Base-by-base conservation (phyloP, 2,113 vertebrate species). In the Scopus umbretta region DNA sequence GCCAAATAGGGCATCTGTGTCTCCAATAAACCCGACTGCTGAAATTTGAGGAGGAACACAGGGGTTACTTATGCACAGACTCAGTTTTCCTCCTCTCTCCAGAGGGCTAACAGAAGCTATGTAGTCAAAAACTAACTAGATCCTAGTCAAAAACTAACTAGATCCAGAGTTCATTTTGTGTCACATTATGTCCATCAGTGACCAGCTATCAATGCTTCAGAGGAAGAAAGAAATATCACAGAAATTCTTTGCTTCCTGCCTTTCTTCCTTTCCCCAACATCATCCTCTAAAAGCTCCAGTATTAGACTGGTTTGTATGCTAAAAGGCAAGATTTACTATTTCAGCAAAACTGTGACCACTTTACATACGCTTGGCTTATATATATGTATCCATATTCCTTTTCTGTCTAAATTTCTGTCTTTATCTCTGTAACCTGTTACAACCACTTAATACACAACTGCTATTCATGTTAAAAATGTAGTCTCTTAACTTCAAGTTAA, bases 111-210 rank as follows among this genome's bases (percentile, higher is more conserved):
- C 9, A 72, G 32, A 67, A 94, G 22, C 49, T 43, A 27, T 4
- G 15, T 2, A 58, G 32, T n/a, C 59, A 86, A 86, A 34, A 27
- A 40, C 21, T 13, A 55, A 34, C 40, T 4, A 75, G 32, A 53
- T 65, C 26, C 56, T 2, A 58, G 32, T n/a, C 59, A 86, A 86
- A 34, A 27, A 40, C 21, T 13, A 55, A 34, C 40, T 4, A 75
- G 32, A 53, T 65, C 26, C 56, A 90, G 32, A 5, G 25, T 47
- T 49, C 2, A 2, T 32, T 65, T 47, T 61, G 13, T 58, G 53
- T 68, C 43, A 23, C 1, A 4, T 63, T 79, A 25, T 0, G 0
- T 49, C 18, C 22, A 71, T 25, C 38, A 80, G 38, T 47, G 8
- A 92, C 16, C 52, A 90, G 29, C 40, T 42, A 73, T 27, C 3